Evolutionary conservation across 92 coral and sea anemone species (phyloP).

Genomic region (Paragorgia papillata): DNA sequence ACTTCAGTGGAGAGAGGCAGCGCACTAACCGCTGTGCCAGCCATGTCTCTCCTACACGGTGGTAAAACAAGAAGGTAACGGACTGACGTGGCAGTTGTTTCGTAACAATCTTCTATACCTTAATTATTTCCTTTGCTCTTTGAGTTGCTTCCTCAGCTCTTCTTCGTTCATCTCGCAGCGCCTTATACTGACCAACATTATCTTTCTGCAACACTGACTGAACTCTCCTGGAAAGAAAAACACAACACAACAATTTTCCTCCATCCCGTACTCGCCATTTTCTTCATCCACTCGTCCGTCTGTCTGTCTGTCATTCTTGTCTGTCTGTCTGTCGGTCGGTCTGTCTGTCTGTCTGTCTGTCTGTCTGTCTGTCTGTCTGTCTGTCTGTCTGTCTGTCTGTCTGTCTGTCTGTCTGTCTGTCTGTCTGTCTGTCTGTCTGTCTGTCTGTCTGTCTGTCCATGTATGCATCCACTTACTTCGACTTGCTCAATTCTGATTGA

Average conservation of each 20-base stretch:
- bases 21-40: too few relatives aligned
- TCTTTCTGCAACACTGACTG: conserved; percentile 83
- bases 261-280: too few relatives aligned
- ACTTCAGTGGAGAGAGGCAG: too few relatives aligned
- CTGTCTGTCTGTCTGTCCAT: too few relatives aligned
- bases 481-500: conserved; percentile 81
- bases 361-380: neutral
- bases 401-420: neutral
- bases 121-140: conserved; percentile 81
- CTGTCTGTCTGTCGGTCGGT: too few relatives aligned
- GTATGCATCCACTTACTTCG: conserved; percentile 67
- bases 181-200: conserved; percentile 77
- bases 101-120: conserved; percentile 54
- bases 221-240: conserved; percentile 64
- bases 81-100: too few relatives aligned
- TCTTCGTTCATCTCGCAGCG: conserved; percentile 71
- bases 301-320: too few relatives aligned
- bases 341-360: neutral
- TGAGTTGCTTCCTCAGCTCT: conserved; percentile 82
- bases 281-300: too few relatives aligned
- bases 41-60: too few relatives aligned
- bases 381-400: neutral
- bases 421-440: too few relatives aligned
- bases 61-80: too few relatives aligned
- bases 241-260: neutral